Evolutionary conservation across 37 sponge, comb jelly and placozoan species (phyloP).

Genomic region (Bolinopsis microptera): DNA sequence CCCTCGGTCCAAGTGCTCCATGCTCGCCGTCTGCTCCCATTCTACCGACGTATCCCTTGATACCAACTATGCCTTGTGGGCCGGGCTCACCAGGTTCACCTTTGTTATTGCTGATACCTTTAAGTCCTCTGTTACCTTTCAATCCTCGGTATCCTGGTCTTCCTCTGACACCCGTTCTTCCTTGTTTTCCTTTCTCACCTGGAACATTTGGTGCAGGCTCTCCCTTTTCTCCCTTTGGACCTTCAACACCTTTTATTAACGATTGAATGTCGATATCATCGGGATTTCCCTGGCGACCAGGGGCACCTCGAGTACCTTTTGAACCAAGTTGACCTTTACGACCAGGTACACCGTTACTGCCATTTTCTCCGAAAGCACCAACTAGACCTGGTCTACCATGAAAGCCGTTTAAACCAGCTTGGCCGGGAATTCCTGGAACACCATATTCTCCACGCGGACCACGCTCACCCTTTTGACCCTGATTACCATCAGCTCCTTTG

Average conservation of each 20-base stretch:
- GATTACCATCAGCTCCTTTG: background rate
- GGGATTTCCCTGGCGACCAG: constrained; percentile 31
- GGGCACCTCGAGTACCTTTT: background rate
- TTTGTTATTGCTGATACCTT: background rate
- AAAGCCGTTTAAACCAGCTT: background rate
- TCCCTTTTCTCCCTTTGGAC: constrained; percentile 46
- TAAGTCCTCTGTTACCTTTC: background rate
- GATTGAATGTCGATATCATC: constrained; percentile 10
- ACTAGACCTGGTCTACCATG: constrained; percentile 8
- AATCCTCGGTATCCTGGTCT: background rate
- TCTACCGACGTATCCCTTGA: constrained; percentile 16
- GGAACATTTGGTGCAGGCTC: background rate
- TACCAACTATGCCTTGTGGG: background rate
- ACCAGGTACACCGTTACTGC: background rate
- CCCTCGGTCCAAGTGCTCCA: background rate
- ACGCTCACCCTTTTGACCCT: background rate
- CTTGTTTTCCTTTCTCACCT: background rate
- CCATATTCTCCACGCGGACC: constrained; percentile 23
- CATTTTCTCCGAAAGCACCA: constrained; percentile 37
- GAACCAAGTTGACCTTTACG: background rate
- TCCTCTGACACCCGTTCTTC: constrained; percentile 51
- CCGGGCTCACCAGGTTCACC: constrained; percentile 15
- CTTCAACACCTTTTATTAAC: background rate
- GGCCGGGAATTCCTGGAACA: background rate
- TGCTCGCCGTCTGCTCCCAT: background rate